A percentile compares a stretch with the other conserved stretches of the same genome.
These are phyloP conservation scores for Belonocnema kinseyi DNA, from an alignment of 1,140 invertebrate species.

Conservation along the genomic window DNA sequence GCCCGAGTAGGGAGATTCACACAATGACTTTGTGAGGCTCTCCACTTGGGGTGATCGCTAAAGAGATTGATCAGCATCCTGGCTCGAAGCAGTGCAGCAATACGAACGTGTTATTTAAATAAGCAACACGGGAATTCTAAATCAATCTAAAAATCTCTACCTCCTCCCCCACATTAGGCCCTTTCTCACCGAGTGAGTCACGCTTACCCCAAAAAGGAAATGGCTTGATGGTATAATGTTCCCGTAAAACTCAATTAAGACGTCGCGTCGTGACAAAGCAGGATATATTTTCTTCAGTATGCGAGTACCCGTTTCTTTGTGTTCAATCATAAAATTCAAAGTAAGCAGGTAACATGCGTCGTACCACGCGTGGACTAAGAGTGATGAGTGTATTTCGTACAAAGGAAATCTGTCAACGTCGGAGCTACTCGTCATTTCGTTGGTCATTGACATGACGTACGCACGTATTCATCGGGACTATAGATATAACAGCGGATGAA, in stretches of 20 bases:
- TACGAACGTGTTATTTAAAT: too few species aligned
- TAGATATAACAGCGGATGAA: background rate
- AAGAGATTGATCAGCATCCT: too few species aligned
- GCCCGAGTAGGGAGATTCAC: too few species aligned
- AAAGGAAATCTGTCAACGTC: slow-evolving; percentile 51
- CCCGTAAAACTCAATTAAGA: background rate
- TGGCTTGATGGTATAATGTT: too few species aligned
- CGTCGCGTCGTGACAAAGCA: background rate
- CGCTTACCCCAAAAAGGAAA: too few species aligned
- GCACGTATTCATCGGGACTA: slow-evolving; percentile 34
- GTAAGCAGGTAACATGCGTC: background rate
- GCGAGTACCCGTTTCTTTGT: slow-evolving; percentile 33
- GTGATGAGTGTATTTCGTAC: slow-evolving; percentile 50
- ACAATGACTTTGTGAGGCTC: too few species aligned
- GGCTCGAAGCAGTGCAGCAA: too few species aligned
- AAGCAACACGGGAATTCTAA: too few species aligned
- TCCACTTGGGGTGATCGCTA: too few species aligned
- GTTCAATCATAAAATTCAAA: slow-evolving; percentile 39
- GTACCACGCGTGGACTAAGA: slow-evolving; percentile 1
- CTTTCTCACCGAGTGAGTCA: too few species aligned
- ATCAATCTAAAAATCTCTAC: too few species aligned
- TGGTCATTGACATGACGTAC: slow-evolving; percentile 51
- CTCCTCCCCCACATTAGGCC: too few species aligned
- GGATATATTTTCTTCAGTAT: background rate
- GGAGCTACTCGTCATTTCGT: slow-evolving; percentile 60